These are phyloP conservation scores for Bombus cullumanus DNA, from an alignment of 1,140 invertebrate genomes.

Conservation along the genomic window DNA sequence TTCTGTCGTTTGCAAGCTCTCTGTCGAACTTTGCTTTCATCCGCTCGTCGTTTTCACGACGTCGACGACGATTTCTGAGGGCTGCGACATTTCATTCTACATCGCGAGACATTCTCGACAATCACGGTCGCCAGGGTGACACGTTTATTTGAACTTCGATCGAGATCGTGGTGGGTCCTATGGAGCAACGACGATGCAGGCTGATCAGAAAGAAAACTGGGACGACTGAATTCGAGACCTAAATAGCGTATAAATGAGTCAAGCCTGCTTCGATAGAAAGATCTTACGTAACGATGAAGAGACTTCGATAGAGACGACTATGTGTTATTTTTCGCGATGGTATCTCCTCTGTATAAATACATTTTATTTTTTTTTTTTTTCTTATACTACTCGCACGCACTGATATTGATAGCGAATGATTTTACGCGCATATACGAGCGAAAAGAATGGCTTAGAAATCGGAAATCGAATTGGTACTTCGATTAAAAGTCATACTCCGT, in stretches of 20 bases:
- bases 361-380: neutral
- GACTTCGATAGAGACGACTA: neutral
- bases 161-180: neutral
- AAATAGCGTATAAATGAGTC: slow-evolving; percentile 36
- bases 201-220: slow-evolving; percentile 32
- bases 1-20: slow-evolving; percentile 11
- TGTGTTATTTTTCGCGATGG: neutral
- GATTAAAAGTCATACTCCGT: slow-evolving; percentile 11
- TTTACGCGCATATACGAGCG: neutral
- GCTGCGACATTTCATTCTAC: slow-evolving; percentile 29
- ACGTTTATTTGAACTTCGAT: neutral
- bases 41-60: slow-evolving; percentile 55
- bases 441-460: neutral
- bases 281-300: slow-evolving; percentile 31
- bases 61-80: slow-evolving; percentile 62
- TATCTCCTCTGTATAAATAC: neutral
- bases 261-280: slow-evolving; percentile 10
- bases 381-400: neutral
- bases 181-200: slow-evolving; percentile 13
- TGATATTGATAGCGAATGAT: neutral
- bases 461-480: neutral
- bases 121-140: neutral
- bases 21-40: slow-evolving; percentile 23
- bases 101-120: neutral
- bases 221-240: slow-evolving; percentile 37